Evolutionary conservation across 2,888 invertebrate genomes (phyloP).

Genomic region (Amphipyra berbera): DNA sequence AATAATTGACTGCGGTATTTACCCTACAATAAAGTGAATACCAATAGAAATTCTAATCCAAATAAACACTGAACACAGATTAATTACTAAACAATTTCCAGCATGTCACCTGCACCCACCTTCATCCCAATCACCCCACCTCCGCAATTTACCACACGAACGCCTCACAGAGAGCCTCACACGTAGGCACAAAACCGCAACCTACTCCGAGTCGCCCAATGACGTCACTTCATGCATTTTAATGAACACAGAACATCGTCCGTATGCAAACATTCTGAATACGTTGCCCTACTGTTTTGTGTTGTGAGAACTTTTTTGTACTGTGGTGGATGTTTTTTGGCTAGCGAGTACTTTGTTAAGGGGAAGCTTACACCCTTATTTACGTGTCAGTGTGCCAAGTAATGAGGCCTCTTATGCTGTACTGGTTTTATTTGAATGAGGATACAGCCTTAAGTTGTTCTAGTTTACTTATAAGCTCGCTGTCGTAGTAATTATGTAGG

Average conservation of each 20-base stretch:
- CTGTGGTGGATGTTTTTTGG: slow-evolving; percentile 50
- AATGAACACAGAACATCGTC: slow-evolving; percentile 76
- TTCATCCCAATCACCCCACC: not conserved
- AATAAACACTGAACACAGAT: no score
- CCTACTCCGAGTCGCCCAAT: slow-evolving; percentile 48
- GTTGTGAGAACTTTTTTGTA: slow-evolving; percentile 59
- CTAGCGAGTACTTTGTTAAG: slow-evolving; percentile 2
- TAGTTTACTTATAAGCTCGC: not conserved
- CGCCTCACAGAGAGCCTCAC: slow-evolving; percentile 28
- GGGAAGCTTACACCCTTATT: slow-evolving; percentile 15
- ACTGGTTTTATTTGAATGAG: slow-evolving; percentile 28
- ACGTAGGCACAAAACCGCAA: slow-evolving; percentile 51
- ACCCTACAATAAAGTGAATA: no score
- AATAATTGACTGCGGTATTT: no score
- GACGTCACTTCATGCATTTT: slow-evolving; percentile 82
- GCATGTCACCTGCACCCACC: slow-evolving; percentile 1
- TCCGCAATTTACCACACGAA: slow-evolving; percentile 20
- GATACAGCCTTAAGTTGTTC: not conserved
- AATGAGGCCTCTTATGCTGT: slow-evolving; percentile 2
- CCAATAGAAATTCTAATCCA: no score
- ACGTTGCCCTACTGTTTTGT: slow-evolving; percentile 63
- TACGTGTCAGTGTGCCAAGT: slow-evolving; percentile 1
- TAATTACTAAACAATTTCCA: no score
- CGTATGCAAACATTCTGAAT: slow-evolving; percentile 74
- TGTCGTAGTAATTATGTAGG: slow-evolving; percentile 13